Evolutionary conservation across 2,797 vertebrate genomes (phyloP), one percentile per base, ranked within the genome.

Genomic region (Sebastes variabilis): DNA sequence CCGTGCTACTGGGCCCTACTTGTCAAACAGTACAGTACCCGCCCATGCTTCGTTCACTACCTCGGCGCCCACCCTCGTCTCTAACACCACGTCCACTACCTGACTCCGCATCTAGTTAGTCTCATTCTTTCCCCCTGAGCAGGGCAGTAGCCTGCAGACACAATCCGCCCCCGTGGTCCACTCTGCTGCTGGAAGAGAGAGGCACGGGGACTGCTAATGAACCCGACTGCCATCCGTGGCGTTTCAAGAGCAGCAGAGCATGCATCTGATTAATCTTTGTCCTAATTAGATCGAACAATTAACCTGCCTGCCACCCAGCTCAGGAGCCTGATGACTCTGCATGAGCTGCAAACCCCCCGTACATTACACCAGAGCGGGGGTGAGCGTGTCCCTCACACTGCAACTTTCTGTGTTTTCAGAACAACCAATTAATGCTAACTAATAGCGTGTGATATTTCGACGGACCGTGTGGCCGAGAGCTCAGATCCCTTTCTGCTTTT

Each of bases 271-370:
- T 92, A 93, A 89, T 94, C 90, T 91, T 82, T 90, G 85, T 88
- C 88, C 90, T 90, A 95, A 95, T 94, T 92, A 94, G 88, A 91
- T 83, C 9, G 27, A 88, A 89, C 88, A 91, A 92, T 93, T 93
- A 93, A 93, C 89, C 92, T 84, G 81, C 71, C 69, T 80, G 72
- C 66, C 82, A 89, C 69, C 1, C 24, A 87, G 81, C 87, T 86
- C 83, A 30, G 72, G 76, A 81, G 88, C 81, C 78, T 32, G 72
- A 79, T 79, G 85, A 87, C 82, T 85, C 79, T 29, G 82, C 86
- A 79, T 54, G 64, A 85, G 78, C 81, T 62, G 42, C 52, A 61
- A 52, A 66, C 49, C 65, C 59, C 38, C 58, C 32, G 59, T 34
- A 83, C 80, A 32, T 68, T 67, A 75, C 75, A 70, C 24, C 34